A percentile compares a stretch with the other conserved stretches of the same genome.
These are phyloP conservation scores for Halyomorpha halys DNA, from an alignment of 1,140 invertebrate genomes.

Conservation along the genomic window DNA sequence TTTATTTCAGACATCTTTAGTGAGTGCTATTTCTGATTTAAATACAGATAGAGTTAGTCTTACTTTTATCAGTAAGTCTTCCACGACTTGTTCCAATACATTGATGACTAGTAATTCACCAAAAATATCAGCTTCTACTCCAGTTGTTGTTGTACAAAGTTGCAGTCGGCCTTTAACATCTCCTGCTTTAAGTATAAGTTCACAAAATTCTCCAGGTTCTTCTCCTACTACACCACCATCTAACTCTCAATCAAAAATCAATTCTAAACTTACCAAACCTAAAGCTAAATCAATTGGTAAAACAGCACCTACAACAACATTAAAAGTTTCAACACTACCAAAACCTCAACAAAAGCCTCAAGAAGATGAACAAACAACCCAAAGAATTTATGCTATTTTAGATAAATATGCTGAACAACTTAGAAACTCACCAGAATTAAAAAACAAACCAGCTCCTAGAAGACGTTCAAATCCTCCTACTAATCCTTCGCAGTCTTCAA, in stretches of 20 bases:
- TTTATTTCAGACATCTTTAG: slow-evolving; percentile 25
- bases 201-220: slow-evolving; percentile 50
- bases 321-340: slow-evolving; percentile 51
- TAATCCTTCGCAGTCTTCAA: slow-evolving; percentile 56
- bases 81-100: slow-evolving; percentile 19
- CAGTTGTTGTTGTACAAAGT: slow-evolving; percentile 48
- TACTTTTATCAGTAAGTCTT: slow-evolving; percentile 25
- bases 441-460: slow-evolving; percentile 68
- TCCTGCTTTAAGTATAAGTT: slow-evolving; percentile 47
- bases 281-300: slow-evolving; percentile 40
- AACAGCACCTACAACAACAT: slow-evolving; percentile 42
- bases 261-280: slow-evolving; percentile 30
- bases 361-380: slow-evolving; percentile 70
- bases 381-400: slow-evolving; percentile 67
- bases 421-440: slow-evolving; percentile 63
- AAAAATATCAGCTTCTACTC: slow-evolving; percentile 42
- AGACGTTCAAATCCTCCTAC: slow-evolving; percentile 61
- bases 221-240: slow-evolving; percentile 29
- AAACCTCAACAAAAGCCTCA: slow-evolving; percentile 62
- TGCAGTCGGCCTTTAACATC: slow-evolving; percentile 50
- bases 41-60: slow-evolving; percentile 29
- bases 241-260: slow-evolving; percentile 30
- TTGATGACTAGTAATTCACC: slow-evolving; percentile 29
- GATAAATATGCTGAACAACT: slow-evolving; percentile 71
- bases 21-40: slow-evolving; percentile 27